phyloP scores from a whole-genome alignment of 2,113 vertebrate genomes.

The Lophura nycthemera region DNA sequence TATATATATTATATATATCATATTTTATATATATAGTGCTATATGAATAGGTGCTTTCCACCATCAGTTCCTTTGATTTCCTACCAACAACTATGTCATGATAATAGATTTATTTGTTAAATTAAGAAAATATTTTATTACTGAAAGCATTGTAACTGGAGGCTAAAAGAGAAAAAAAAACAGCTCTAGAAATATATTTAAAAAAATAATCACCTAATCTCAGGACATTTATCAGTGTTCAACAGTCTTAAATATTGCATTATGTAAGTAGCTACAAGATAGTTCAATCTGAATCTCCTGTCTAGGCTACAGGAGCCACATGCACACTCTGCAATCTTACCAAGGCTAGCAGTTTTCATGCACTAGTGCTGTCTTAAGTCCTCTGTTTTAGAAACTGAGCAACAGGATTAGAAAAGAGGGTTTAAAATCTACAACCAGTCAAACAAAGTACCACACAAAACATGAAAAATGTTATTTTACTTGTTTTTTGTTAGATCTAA shows the following conservation, averaged over 20 bases:
- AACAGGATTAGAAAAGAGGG: constrained; percentile 21
- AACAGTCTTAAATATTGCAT: background rate
- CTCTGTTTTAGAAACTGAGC: constrained; percentile 1
- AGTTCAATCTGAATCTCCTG: background rate
- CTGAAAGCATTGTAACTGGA: background rate
- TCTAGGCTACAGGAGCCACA: background rate
- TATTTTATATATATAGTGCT: background rate
- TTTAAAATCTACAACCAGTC: background rate
- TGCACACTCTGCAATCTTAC: background rate
- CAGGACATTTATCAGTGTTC: background rate
- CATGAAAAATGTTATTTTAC: constrained; percentile 72
- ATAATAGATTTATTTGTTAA: background rate
- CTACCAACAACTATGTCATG: background rate
- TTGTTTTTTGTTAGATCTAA: constrained; percentile 90
- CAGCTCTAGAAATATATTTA: background rate
- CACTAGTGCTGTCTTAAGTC: background rate
- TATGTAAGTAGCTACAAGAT: background rate
- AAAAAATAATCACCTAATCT: background rate
- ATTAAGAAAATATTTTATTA: background rate
- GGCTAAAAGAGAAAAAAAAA: background rate
- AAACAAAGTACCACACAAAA: constrained; percentile 52
- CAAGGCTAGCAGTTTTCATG: constrained; percentile 27
- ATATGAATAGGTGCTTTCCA: background rate
- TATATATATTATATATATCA: too few species aligned
- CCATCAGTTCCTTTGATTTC: background rate